phyloP scores from a whole-genome alignment of 2,888 invertebrate species.

The Lithophane socia region DNA sequence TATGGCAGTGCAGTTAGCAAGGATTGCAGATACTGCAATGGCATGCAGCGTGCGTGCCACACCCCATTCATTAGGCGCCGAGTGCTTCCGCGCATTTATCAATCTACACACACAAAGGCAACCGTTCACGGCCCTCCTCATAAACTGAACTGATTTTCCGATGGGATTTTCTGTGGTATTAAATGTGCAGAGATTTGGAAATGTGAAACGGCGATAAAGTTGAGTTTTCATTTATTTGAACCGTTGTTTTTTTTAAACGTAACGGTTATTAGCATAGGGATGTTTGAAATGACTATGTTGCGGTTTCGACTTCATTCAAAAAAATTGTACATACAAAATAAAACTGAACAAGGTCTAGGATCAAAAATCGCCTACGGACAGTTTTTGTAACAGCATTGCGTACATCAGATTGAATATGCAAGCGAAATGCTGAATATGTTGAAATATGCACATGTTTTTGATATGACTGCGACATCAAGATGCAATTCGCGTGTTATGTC shows the following conservation, averaged over 20 bases:
- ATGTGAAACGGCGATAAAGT: slow-evolving; percentile 2
- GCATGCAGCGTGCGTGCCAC: slow-evolving; percentile 87
- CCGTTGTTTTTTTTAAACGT: neutral
- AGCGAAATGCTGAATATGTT: slow-evolving; percentile 66
- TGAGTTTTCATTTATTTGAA: neutral
- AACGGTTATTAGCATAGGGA: neutral
- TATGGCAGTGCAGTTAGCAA: slow-evolving; percentile 77
- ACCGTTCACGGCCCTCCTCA: slow-evolving; percentile 72
- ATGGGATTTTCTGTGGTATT: slow-evolving; percentile 42
- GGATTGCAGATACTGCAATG: slow-evolving; percentile 84
- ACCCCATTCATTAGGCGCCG: slow-evolving; percentile 89
- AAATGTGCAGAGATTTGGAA: slow-evolving; percentile 38
- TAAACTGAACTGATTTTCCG: slow-evolving; percentile 62
- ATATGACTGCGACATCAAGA: slow-evolving; percentile 67
- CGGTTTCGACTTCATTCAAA: slow-evolving; percentile 7
- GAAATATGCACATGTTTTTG: slow-evolving; percentile 70
- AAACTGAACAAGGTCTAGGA: slow-evolving; percentile 49
- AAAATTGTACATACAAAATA: slow-evolving; percentile 60
- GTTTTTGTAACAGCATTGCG: slow-evolving; percentile 69
- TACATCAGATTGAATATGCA: slow-evolving; percentile 71
- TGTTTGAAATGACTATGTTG: neutral
- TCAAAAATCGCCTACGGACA: slow-evolving; percentile 61
- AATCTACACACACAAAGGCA: slow-evolving; percentile 82
- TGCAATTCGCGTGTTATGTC: slow-evolving; percentile 56
- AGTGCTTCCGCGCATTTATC: slow-evolving; percentile 90